A percentile compares a stretch with the other conserved stretches of the same genome.
Evolutionary conservation across 53 echinoderm and acorn worm genomes (phyloP).

Genomic region (Echinarachnius parma): DNA sequence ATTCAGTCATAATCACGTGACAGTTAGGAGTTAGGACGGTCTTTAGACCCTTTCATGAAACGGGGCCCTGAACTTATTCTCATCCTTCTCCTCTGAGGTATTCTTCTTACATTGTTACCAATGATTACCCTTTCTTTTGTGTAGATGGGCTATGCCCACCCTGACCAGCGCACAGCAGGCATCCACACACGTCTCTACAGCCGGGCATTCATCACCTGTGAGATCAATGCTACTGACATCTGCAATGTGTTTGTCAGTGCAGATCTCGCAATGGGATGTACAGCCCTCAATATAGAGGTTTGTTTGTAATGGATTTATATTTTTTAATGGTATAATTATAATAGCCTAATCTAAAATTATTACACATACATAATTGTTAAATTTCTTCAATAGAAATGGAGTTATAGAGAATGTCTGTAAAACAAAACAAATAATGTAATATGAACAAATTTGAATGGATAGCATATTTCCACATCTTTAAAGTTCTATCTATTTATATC

Average conservation of each 20-base stretch:
- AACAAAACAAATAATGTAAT: too few species aligned
- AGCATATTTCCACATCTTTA: too few species aligned
- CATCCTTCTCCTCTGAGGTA: not conserved
- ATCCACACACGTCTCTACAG: constrained; percentile 76
- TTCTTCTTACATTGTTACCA: not conserved
- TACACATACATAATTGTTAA: too few species aligned
- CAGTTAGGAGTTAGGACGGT: too few species aligned
- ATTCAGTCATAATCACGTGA: not conserved
- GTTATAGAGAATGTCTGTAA: too few species aligned
- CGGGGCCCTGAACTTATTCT: not conserved
- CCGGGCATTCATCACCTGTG: constrained; percentile 78
- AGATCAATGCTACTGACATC: constrained; percentile 41
- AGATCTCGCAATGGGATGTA: constrained; percentile 83
- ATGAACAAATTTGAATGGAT: too few species aligned
- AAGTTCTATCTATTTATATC: too few species aligned
- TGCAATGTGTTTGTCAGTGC: constrained; percentile 82
- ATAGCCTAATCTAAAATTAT: too few species aligned
- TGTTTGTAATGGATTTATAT: constrained; percentile 7
- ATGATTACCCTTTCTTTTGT: constrained; percentile 7
- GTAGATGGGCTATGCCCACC: constrained; percentile 94
- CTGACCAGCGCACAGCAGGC: constrained; percentile 68
- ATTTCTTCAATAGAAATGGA: too few species aligned
- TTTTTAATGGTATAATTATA: too few species aligned
- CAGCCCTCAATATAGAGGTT: constrained; percentile 78
- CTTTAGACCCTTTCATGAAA: too few species aligned